Evolutionary conservation across 2,888 invertebrate genomes (phyloP), one percentile per base, ranked within the genome.

Genomic region (Drosophila setosimentum): DNA sequence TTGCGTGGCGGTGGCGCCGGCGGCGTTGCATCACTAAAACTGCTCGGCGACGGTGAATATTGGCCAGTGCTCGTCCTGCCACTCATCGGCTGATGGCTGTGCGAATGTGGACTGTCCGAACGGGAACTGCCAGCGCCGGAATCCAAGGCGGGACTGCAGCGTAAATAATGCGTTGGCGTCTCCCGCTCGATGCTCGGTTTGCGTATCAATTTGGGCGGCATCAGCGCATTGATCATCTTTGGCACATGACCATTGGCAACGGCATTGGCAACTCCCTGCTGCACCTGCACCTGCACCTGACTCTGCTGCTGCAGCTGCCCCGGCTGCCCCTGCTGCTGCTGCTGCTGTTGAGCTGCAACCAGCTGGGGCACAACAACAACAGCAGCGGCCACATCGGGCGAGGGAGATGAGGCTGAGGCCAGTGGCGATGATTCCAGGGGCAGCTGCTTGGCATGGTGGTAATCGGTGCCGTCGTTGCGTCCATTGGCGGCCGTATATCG

Each of bases 131-230:
- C 97, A 18, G 97, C 97, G 24, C 97, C 97, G 63, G 97, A 97
- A 91, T 97, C 97, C 71, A 97, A 94, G 27, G 97, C 97, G 11
- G 98, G 98, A 92, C 97, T 97, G 59, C 97, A 96, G 73, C 97
- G 95, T 82, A 96, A 95, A 82, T 92, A 93, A 73, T 92, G 95
- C 68, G 96, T 94, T 92, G 97, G 95, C 62, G 96, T 93, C 92
- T 97, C 97, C 57, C 97, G 95, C 93, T 98, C 98, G 79, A 98
- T 95, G 93, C 97, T 98, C 45, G 97, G 97, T 92, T 98, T 98
- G 60, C 98, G 95, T 78, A 96, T 97, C 55, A 98, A 94, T 93
- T 97, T 97, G 70, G 95, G 95, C 85, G 94, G 94, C 70, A 96
- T 93, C 60, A 95, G 94, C 42, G 89, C 76, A 75, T 95, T 93